phyloP scores from a whole-genome alignment of 2,113 vertebrate genomes.

The Eublepharis macularius region DNA sequence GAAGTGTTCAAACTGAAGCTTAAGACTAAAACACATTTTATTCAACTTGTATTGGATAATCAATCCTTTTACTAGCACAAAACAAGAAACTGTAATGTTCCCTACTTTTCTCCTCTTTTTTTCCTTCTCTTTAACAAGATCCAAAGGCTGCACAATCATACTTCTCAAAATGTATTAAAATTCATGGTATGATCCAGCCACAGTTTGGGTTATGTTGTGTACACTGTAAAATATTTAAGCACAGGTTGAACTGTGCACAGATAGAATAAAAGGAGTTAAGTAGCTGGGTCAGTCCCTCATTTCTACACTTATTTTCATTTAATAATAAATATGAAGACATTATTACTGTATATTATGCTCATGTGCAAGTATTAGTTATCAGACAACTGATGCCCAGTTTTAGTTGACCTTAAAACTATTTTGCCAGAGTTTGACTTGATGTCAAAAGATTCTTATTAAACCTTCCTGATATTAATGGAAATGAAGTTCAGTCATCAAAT shows the following conservation, averaged over 20 bases:
- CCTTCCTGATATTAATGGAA: neutral
- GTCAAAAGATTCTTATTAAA: neutral
- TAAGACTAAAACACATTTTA: neutral
- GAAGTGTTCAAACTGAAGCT: neutral
- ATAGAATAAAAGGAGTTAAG: neutral
- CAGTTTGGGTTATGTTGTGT: neutral
- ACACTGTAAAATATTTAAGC: neutral
- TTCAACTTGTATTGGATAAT: neutral
- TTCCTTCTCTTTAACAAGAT: neutral
- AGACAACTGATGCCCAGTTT: neutral
- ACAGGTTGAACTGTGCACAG: neutral
- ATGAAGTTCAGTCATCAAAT: neutral
- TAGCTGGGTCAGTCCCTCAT: neutral
- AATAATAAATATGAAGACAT: neutral
- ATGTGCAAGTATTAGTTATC: neutral
- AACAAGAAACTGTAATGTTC: neutral
- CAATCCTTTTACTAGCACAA: neutral
- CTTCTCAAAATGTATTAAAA: neutral
- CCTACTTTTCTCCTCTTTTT: neutral
- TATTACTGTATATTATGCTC: neutral
- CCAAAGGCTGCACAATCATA: neutral
- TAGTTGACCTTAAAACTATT: neutral
- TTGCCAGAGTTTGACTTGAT: neutral
- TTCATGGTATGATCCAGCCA: too few species aligned
- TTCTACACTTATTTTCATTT: neutral